Base-by-base conservation (phyloP, 2,888 invertebrate species). In the Phrixothrix hirtus region DNA sequence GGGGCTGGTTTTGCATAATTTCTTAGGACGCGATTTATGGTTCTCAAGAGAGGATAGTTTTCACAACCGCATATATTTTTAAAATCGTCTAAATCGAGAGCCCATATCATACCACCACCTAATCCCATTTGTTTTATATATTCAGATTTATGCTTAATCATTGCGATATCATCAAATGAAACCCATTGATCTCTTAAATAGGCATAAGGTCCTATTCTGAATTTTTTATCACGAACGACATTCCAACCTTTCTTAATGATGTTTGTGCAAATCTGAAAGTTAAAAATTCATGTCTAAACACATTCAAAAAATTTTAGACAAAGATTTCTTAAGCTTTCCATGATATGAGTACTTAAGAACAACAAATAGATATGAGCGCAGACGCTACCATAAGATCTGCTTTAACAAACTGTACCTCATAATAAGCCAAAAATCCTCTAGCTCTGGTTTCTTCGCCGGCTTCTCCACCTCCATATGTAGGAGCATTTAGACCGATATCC, bases 81-180 rank as follows among this genome's bases (percentile, higher is more conserved):
- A 68, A 93, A 93, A 72, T 94, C 93, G 66, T 94, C 93, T 45
- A 93, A 76, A 73, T 93, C 93, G 9, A 93, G 76, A 0, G 93
- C 89, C 93, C 93, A 94, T 13, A 92, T 85, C 92, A 93, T 93
- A 30, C 87, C 87, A 25, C 93, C 93, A 10, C 88, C 93, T 2
- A 95, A 78, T 0, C 85, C 86, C 81, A 90, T 86, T 1, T 85
- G 82, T 54, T 86, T 85, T 4, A 92, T 84, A 66, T 86, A 92
- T 65, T 91, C 86, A 1, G 92, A 86, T 75, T 95, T 95, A 63
- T 89, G 86, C 16, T 85, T 81, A 12, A 92, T 85, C 84, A 92
- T 93, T 25, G 83, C 82, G 25, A 87, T 83, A 71, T 95, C 95
- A 68, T 95, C 95, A 66, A 92, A 95, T 4, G 92, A 91, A 3